Evolutionary conservation across 2,888 invertebrate species (phyloP).

Genomic region (Eurytoma californica): DNA sequence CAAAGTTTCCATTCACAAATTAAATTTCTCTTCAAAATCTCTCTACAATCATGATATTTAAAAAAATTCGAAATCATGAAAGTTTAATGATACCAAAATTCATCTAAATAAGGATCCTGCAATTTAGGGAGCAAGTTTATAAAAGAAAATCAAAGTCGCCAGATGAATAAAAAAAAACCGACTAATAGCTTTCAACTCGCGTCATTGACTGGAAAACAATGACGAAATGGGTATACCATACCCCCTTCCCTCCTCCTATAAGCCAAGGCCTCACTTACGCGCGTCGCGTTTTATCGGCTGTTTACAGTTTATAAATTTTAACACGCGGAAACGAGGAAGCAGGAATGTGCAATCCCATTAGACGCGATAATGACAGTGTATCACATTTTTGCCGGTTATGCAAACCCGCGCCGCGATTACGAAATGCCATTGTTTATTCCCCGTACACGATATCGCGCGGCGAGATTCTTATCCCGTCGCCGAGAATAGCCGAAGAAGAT

Average conservation of each 20-base stretch:
- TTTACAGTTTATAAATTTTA: not conserved
- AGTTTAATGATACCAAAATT: no score
- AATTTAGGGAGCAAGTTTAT: no score
- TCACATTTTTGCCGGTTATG: slow-evolving; percentile 17
- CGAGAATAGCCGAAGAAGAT: no score
- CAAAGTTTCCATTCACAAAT: no score
- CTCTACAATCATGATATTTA: no score
- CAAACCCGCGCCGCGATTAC: not conserved
- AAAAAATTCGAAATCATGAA: no score
- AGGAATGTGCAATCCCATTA: not conserved
- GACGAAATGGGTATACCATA: slow-evolving; percentile 32
- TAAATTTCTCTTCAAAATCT: no score
- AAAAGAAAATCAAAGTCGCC: not conserved
- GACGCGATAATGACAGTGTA: slow-evolving; percentile 15
- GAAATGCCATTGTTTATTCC: not conserved
- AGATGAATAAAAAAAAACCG: slow-evolving; percentile 1
- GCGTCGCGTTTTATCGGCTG: slow-evolving; percentile 17
- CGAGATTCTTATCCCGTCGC: no score
- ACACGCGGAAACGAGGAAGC: slow-evolving; percentile 26
- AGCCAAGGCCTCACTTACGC: slow-evolving; percentile 37
- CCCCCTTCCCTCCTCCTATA: not conserved
- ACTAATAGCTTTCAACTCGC: slow-evolving; percentile 13
- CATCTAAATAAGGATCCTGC: no score
- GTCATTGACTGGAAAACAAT: slow-evolving; percentile 41
- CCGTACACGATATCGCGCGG: not conserved